phyloP scores from a whole-genome alignment of 1,140 invertebrate genomes.

The Orchesella cincta region DNA sequence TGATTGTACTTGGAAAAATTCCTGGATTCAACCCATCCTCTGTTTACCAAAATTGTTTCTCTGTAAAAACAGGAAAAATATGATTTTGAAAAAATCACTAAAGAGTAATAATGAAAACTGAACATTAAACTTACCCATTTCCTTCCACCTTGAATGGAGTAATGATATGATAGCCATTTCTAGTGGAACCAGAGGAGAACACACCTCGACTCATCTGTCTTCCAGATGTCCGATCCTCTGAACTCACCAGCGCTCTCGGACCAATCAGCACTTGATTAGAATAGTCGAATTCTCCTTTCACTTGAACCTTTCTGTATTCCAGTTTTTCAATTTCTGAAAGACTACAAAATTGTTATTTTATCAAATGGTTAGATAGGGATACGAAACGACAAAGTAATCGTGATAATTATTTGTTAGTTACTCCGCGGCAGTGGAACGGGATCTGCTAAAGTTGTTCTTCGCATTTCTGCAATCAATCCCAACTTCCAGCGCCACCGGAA shows the following conservation, averaged over 20 bases:
- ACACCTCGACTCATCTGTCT: conserved; percentile 58
- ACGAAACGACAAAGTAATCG: background rate
- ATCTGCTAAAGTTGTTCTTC: conserved; percentile 61
- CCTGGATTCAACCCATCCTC: conserved; percentile 80
- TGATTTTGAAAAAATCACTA: no score
- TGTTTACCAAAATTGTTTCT: conserved; percentile 80
- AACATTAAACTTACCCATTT: conserved; percentile 66
- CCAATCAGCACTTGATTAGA: conserved; percentile 78
- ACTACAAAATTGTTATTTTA: conserved; percentile 55
- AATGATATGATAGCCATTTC: conserved; percentile 69
- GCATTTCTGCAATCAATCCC: conserved; percentile 71
- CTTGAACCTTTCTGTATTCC: conserved; percentile 76
- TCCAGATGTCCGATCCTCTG: conserved; percentile 57
- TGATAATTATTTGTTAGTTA: conserved; percentile 61
- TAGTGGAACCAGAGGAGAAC: conserved; percentile 54
- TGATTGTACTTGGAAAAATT: conserved; percentile 62
- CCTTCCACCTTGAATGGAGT: conserved; percentile 79
- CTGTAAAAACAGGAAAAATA: conserved; percentile 60
- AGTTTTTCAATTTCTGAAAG: conserved; percentile 66
- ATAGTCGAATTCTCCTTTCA: conserved; percentile 75
- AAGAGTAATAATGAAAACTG: no score
- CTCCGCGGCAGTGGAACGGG: conserved; percentile 68
- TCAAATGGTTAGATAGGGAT: background rate
- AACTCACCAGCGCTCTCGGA: conserved; percentile 70
- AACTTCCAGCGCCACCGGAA: conserved; percentile 82